These are phyloP conservation scores for Catocala nupta DNA, from an alignment of 2,888 invertebrate species.

Conservation along the genomic window DNA sequence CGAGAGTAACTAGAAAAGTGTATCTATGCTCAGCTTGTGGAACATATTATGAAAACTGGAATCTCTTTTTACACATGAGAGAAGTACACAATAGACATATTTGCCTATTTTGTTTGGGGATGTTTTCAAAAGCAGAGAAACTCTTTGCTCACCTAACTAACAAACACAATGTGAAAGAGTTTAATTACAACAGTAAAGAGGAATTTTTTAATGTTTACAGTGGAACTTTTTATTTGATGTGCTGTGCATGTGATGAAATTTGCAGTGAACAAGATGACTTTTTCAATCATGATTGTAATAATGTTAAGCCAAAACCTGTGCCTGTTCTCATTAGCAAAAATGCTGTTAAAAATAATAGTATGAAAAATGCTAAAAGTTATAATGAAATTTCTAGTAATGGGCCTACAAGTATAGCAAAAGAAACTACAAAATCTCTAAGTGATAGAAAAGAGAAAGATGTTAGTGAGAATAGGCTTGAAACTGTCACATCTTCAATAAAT, in stretches of 20 bases:
- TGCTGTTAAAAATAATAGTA: conserved; percentile 71
- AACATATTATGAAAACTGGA: conserved; percentile 95
- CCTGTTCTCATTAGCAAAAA: conserved; percentile 83
- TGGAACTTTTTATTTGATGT: conserved; percentile 92
- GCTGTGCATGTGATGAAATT: conserved; percentile 93
- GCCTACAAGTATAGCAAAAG: conserved; percentile 61
- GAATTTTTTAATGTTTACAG: conserved; percentile 90
- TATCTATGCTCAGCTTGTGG: conserved; percentile 94
- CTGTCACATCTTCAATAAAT: conserved; percentile 58
- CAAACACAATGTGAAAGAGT: conserved; percentile 92
- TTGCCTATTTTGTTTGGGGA: conserved; percentile 94
- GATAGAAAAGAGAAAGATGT: conserved; percentile 73
- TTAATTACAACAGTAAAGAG: conserved; percentile 89
- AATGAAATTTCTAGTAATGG: conserved; percentile 72
- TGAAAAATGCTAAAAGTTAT: conserved; percentile 66
- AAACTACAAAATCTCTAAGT: conserved; percentile 58
- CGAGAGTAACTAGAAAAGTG: conserved; percentile 91
- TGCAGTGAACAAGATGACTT: conserved; percentile 93
- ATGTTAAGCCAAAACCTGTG: conserved; percentile 82
- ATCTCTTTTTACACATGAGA: conserved; percentile 94
- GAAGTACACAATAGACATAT: conserved; percentile 94
- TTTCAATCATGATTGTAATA: conserved; percentile 91
- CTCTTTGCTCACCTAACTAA: conserved; percentile 92
- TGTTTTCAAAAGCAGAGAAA: conserved; percentile 93
- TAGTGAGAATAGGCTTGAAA: conserved; percentile 65